Evolutionary conservation across 37 sponge, comb jelly and placozoan genomes (phyloP), one percentile per base, ranked within the genome.

Genomic region (Hexactinellida sp.): DNA sequence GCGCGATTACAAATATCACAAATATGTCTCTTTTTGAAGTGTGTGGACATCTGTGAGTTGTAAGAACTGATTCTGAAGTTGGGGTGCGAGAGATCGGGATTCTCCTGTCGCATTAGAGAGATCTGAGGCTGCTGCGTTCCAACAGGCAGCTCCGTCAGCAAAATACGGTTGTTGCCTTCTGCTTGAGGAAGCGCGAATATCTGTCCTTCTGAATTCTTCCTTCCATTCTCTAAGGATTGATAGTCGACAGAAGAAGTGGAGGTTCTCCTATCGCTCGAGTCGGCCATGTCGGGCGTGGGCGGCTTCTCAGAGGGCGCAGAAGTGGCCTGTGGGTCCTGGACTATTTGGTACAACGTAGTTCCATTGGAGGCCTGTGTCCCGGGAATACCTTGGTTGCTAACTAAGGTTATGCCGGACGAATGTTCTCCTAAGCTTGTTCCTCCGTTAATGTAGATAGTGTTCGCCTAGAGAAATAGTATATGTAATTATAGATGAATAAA

Each of bases 1-100:
- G 76, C 76, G 5, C 76, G 76, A 23, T 63, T 63, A 63, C 76
- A 63, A 63, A 63, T 63, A n/a, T 63, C 76, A 63, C 76, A 63
- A 1, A 63, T 23, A n/a, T 63, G 76, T 63, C 76, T 63, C 76
- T 63, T 63, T 23, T 63, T 63, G 34, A 63, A 63, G 34, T 63
- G 76, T 10, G 32, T 23, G 3, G 76, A n/a, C 21, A 63, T 63
- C 28, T 63, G 76, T 32, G 76, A 63, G 34, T 23, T 63, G 34
- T 63, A 63, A 41, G 10, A 16, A 3, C 76, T 23, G 19, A 63
- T 25, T n/a, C 30, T 10, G 28, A 63, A 63, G 76, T 10, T n/a
- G 5, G 76, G 30, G 34, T 23, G 25, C 30, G 25, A 28, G 5
- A 63, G 1, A 21, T 63, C 34, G 34, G 28, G 25, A 28, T 1